A percentile compares a stretch with the other conserved stretches of the same genome.
Evolutionary conservation across 2,888 invertebrate genomes (phyloP).

Genomic region (Netelia virgata): DNA sequence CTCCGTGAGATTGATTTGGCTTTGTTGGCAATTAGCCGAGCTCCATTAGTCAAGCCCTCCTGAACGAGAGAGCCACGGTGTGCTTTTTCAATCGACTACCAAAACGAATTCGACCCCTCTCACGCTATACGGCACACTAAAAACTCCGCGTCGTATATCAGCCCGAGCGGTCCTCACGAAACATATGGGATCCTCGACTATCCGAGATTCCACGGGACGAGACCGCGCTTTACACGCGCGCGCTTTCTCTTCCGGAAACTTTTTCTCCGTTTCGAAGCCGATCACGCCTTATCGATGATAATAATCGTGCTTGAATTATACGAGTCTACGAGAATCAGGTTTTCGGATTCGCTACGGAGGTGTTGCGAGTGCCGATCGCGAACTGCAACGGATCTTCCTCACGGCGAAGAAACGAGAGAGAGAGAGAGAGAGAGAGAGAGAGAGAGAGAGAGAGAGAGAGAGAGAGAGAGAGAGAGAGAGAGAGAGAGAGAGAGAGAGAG

Average conservation of each 20-base stretch:
- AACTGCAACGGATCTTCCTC: slow-evolving; percentile 63
- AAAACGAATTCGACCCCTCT: slow-evolving; percentile 74
- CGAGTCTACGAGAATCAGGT: slow-evolving; percentile 36
- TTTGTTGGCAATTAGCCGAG: slow-evolving; percentile 81
- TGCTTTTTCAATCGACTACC: slow-evolving; percentile 79
- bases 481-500: slow-evolving; percentile 39
- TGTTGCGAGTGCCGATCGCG: slow-evolving; percentile 72
- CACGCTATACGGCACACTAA: slow-evolving; percentile 13
- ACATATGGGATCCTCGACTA: slow-evolving; percentile 41
- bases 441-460: slow-evolving; percentile 2
- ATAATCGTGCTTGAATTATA: slow-evolving; percentile 32
- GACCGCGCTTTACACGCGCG: not conserved
- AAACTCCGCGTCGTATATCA: slow-evolving; percentile 45
- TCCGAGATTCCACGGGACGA: not conserved
- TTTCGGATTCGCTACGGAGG: slow-evolving; percentile 70
- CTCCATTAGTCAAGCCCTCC: slow-evolving; percentile 78
- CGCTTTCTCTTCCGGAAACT: slow-evolving; percentile 56
- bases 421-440: slow-evolving; percentile 3
- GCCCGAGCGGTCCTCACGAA: slow-evolving; percentile 33
- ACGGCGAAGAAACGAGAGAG: slow-evolving; percentile 30
- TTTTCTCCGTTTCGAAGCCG: slow-evolving; percentile 44
- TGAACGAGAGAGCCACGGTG: slow-evolving; percentile 67
- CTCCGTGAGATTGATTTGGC: slow-evolving; percentile 80
- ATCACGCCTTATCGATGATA: slow-evolving; percentile 41
- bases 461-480: slow-evolving; percentile 44